These are phyloP conservation scores for Laothoe populi DNA, from an alignment of 2,888 invertebrate genomes.

Conservation along the genomic window DNA sequence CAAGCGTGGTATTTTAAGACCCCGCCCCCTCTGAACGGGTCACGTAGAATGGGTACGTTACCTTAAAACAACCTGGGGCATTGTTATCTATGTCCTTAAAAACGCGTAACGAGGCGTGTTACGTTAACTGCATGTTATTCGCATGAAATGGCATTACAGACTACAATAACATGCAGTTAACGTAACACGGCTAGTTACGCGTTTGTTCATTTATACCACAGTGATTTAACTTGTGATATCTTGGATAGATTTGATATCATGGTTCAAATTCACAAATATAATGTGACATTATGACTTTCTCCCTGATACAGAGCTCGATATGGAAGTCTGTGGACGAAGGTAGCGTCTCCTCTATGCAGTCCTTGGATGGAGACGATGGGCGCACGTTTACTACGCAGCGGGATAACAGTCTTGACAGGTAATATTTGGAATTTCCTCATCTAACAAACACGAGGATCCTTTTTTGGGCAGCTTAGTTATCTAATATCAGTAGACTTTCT, in stretches of 20 bases:
- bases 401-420: constrained; percentile 92
- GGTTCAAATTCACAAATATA: background rate
- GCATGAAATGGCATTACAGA: no score
- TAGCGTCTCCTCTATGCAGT: constrained; percentile 93
- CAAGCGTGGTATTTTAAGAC: no score
- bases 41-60: no score
- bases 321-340: constrained; percentile 94
- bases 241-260: no score
- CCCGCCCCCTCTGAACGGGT: no score
- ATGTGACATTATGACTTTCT: no score
- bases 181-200: no score
- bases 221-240: no score
- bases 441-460: background rate
- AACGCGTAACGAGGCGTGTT: no score
- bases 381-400: constrained; percentile 86
- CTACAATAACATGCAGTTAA: no score
- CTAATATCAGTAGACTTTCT: background rate
- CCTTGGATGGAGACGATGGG: constrained; percentile 88
- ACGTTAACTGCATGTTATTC: no score
- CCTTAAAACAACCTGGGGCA: background rate
- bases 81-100: no score
- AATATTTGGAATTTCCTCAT: constrained; percentile 15
- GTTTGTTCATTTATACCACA: background rate
- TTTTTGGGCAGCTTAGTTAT: background rate
- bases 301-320: constrained; percentile 85